These are phyloP conservation scores for Rhynchonycteris naso DNA, from an alignment of 2,797 vertebrate genomes.

Conservation along the genomic window DNA sequence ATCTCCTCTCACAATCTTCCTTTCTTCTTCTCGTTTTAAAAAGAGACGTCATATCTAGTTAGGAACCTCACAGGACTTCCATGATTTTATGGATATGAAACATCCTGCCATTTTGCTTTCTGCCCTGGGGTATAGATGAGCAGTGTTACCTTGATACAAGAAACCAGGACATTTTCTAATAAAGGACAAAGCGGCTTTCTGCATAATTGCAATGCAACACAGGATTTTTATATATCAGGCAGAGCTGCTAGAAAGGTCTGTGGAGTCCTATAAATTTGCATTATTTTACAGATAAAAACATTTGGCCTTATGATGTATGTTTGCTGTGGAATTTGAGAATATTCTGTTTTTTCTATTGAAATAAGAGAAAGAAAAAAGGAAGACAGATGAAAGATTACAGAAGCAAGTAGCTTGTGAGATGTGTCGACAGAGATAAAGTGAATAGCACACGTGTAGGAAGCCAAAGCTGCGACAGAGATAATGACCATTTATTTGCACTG, in stretches of 20 bases:
- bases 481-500: neutral
- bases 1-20: neutral
- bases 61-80: neutral
- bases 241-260: neutral
- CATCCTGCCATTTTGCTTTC: neutral
- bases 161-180: neutral
- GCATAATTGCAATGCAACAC: neutral
- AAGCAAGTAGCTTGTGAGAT: neutral
- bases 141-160: neutral
- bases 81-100: constrained; percentile 6
- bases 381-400: neutral
- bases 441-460: neutral
- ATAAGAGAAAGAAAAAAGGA: neutral
- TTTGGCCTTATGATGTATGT: neutral
- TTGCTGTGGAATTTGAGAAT: neutral
- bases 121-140: neutral
- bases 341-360: constrained; percentile 5
- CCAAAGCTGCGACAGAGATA: neutral
- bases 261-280: neutral
- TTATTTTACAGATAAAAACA: constrained; percentile 32
- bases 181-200: neutral
- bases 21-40: neutral
- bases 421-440: neutral
- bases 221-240: constrained; percentile 2
- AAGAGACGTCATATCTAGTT: neutral